Conservation (phyloP, 2,888 invertebrate species). For the Urechis unicinctus region DNA sequence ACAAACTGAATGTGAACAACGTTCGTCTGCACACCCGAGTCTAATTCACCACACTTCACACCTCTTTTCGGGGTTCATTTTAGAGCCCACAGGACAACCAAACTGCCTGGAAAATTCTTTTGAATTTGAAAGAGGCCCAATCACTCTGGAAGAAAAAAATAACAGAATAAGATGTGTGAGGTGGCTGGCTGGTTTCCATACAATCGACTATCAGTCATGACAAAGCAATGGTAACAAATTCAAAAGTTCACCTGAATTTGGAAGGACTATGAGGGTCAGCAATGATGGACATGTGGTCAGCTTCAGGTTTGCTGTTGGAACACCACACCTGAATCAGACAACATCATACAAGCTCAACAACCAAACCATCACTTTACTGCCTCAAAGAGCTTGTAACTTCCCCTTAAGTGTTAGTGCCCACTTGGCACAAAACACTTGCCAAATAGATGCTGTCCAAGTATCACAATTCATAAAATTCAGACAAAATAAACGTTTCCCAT, state of each 20-base stretch:
- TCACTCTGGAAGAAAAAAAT: conserved; percentile 17
- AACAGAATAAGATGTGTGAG: background rate
- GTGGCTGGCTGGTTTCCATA: too few relatives aligned
- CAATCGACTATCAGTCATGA: background rate
- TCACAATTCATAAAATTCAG: too few relatives aligned
- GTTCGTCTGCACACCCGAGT: too few relatives aligned
- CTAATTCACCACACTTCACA: conserved; percentile 58
- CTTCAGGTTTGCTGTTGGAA: conserved; percentile 63
- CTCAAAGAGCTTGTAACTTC: too few relatives aligned
- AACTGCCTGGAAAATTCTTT: conserved; percentile 23
- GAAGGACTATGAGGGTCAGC: conserved; percentile 90
- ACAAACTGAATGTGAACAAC: too few relatives aligned
- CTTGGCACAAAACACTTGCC: too few relatives aligned
- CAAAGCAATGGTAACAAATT: too few relatives aligned
- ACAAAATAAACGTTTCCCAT: too few relatives aligned
- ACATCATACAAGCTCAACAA: background rate
- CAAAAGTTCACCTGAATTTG: conserved; percentile 56
- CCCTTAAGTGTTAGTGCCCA: too few relatives aligned
- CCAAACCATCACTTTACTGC: background rate
- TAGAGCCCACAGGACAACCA: conserved; percentile 16
- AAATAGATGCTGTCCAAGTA: too few relatives aligned
- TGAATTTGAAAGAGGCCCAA: conserved; percentile 25
- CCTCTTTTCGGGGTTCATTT: conserved; percentile 80
- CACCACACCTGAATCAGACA: conserved; percentile 60
- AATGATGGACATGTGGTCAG: conserved; percentile 77